These are phyloP conservation scores for Cordilura impudica DNA, from an alignment of 2,888 invertebrate species.

Conservation along the genomic window DNA sequence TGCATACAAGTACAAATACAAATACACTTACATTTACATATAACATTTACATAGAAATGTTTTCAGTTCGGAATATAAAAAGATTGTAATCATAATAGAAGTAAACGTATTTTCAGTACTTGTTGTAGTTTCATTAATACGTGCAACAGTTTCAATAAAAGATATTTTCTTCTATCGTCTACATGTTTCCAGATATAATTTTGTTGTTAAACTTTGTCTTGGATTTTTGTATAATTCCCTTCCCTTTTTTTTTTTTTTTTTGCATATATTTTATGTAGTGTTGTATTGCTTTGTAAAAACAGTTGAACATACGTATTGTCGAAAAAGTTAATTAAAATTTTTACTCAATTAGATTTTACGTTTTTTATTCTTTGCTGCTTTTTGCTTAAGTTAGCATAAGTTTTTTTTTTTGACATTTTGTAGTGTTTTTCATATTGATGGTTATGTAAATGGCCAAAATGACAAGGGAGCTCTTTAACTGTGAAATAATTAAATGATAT, in stretches of 20 bases:
- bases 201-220: not conserved
- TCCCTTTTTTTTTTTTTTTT: no score
- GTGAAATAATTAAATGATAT: slow-evolving; percentile 26
- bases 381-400: not conserved
- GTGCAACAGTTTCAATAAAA: slow-evolving; percentile 53
- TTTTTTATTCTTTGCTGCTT: not conserved
- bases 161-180: not conserved
- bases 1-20: no score
- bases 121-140: slow-evolving; percentile 27
- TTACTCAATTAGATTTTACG: slow-evolving; percentile 42
- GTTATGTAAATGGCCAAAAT: not conserved
- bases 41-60: not conserved
- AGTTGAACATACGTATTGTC: no score
- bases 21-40: no score
- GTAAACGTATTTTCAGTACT: not conserved
- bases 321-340: slow-evolving; percentile 57
- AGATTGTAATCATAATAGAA: not conserved
- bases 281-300: not conserved
- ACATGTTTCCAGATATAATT: not conserved
- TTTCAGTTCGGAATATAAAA: no score
- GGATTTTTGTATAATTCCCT: no score
- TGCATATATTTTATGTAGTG: not conserved
- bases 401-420: not conserved
- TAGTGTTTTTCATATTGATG: not conserved
- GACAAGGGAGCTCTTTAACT: slow-evolving; percentile 6